Evolutionary conservation across 2,797 vertebrate species (phyloP), one percentile per base, ranked within the genome.

Genomic region (Cossypha dichroa): DNA sequence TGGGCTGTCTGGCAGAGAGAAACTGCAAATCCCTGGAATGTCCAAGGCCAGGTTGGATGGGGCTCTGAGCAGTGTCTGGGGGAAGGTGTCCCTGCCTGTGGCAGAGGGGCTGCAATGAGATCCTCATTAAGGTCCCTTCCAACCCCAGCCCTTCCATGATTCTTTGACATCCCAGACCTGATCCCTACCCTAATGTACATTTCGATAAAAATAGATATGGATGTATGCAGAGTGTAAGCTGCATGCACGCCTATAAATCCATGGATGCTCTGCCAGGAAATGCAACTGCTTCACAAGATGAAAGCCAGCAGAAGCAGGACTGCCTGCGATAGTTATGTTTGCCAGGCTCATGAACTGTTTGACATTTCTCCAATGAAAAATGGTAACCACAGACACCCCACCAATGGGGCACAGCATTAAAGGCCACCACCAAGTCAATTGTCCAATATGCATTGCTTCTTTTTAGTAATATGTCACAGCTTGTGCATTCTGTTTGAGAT

Each of bases 381-480:
- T 88, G 73, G 63, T 43, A 95, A 88, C 88, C 94, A 95, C 82
- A 94, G 85, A 78, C 91, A 95, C 82, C 82, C 49, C 49, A 86
- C 85, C 93, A 66, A 62, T 7, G 41, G 76, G 79, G 66, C 94
- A 81, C 79, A 66, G 85, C 69, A 88, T 72, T 95, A 89, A 70
- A 97, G 91, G 94, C 95, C 91, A 95, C 90, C 79, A 88, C 41
- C 36, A 25, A 95, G 92, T 86, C 88, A 93, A 62, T 48, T 94
- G 91, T 95, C 94, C 95, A 88, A 90, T 31, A 34, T 51, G 73
- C 73, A 9, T 70, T 54, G 64, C 93, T 93, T 46, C 90, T 94
- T 62, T 55, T 68, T 69, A 33, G 72, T 91, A 94, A 90, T 89
- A 49, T 94, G 87, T 91, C 82, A 74, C 87, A 94, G 91, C 87